A percentile compares a stretch with the other conserved stretches of the same genome.
Conservation (phyloP, 2,113 vertebrate genomes). For the Corythaeola cristata region DNA sequence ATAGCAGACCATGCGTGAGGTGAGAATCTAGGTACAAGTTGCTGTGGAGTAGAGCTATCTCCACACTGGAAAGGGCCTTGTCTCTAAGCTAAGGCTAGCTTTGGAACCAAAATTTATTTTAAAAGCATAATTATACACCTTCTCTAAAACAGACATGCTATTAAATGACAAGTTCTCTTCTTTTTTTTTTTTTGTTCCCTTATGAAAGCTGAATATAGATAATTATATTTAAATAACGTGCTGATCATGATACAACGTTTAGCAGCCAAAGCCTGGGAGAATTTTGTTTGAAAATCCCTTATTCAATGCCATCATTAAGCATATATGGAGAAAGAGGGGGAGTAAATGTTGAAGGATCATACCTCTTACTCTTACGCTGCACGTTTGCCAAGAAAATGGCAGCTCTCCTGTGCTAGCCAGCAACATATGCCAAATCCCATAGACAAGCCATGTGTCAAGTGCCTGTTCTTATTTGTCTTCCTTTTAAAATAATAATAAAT, state of each 20-base stretch:
- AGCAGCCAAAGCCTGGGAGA: slow-evolving; percentile 32
- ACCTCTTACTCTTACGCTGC: not conserved
- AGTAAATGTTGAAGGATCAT: not conserved
- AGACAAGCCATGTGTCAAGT: not conserved
- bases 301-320: not conserved
- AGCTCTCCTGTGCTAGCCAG: not conserved
- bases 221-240: slow-evolving; percentile 50
- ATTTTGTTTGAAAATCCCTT: slow-evolving; percentile 8
- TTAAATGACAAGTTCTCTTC: slow-evolving; percentile 40
- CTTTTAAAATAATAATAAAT: not conserved
- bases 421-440: not conserved
- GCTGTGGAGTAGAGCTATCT: not conserved
- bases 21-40: not conserved
- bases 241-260: slow-evolving; percentile 42
- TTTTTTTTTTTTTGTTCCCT: not conserved
- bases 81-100: slow-evolving; percentile 8
- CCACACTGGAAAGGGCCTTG: not conserved
- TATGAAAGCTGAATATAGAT: slow-evolving; percentile 51
- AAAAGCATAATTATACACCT: slow-evolving; percentile 52
- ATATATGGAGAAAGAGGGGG: not conserved
- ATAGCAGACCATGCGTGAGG: not conserved
- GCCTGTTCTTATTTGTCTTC: not conserved
- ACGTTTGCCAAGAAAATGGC: not conserved
- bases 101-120: slow-evolving; percentile 51
- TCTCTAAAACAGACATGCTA: slow-evolving; percentile 32